Conservation (phyloP, 2,113 vertebrate species). For the Anolis carolinensis region DNA sequence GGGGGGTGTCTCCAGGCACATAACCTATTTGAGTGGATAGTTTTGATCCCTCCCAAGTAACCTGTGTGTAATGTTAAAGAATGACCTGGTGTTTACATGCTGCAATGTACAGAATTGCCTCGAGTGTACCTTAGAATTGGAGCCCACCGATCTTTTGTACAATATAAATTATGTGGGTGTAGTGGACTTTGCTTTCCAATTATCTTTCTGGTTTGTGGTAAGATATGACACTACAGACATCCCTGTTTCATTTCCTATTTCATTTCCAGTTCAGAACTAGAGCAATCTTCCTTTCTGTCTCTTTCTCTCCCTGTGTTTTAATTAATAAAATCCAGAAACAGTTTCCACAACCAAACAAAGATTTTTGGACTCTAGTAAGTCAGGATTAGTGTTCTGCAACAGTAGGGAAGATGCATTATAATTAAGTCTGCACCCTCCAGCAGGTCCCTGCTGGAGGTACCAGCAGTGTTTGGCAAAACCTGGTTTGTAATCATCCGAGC, state of each 20-base stretch:
- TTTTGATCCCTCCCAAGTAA: not conserved
- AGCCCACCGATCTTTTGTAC: not conserved
- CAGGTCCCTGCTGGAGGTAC: conserved; percentile 65
- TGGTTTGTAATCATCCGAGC: conserved; percentile 68
- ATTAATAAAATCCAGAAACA: conserved; percentile 36
- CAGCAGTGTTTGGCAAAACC: conserved; percentile 66
- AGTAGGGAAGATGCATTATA: conserved; percentile 62
- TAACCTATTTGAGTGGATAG: no score
- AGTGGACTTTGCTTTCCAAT: not conserved
- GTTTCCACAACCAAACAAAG: conserved; percentile 51
- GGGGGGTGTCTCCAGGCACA: no score
- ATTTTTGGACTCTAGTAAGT: conserved; percentile 43
- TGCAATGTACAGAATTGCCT: not conserved
- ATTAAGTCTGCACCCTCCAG: conserved; percentile 66
- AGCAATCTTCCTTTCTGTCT: not conserved
- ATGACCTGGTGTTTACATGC: not conserved
- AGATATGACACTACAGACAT: not conserved
- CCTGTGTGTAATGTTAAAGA: not conserved
- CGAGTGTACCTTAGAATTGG: not conserved
- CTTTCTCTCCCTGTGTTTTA: not conserved
- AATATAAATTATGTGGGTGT: not conserved
- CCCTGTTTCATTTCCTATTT: not conserved
- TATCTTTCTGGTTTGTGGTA: not conserved
- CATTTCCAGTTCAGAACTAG: conserved; percentile 15
- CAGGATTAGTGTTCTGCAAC: conserved; percentile 59